Percentiles rank a stretch among this genome's conserved stretches.
These are phyloP conservation scores for Psittacula cyanocephala DNA, from an alignment of 2,113 vertebrate genomes.

Conservation along the genomic window DNA sequence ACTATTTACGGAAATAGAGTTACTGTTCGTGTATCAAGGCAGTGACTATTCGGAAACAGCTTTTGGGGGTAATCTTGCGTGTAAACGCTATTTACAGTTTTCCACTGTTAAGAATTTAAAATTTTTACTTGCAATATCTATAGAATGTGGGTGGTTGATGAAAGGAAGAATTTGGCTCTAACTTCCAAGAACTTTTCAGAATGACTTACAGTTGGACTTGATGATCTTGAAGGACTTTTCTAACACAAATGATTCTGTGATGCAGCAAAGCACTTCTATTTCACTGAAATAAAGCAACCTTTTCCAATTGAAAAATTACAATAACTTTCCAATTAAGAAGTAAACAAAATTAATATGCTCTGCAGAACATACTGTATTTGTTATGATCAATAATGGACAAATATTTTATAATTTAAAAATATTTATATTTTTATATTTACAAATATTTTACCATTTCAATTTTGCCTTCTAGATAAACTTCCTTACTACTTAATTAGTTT, in stretches of 20 bases:
- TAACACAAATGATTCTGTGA: not conserved
- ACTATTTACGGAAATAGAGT: not conserved
- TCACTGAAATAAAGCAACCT: not conserved
- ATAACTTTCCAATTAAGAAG: not conserved
- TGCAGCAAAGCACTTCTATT: not conserved
- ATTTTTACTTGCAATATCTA: not conserved
- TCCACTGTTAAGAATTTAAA: not conserved
- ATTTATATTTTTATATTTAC: no score
- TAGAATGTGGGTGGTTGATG: not conserved
- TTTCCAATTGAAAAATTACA: not conserved
- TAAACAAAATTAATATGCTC: not conserved
- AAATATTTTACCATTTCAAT: not conserved
- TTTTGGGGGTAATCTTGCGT: not conserved
- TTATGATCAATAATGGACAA: not conserved
- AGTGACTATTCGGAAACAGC: not conserved
- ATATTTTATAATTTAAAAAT: not conserved
- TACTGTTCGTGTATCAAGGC: not conserved
- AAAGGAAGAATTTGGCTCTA: not conserved
- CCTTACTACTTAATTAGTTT: not conserved
- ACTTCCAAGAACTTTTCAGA: not conserved
- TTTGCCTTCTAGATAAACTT: not conserved
- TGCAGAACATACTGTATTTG: not conserved
- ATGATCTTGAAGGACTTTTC: not conserved
- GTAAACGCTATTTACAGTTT: not conserved
- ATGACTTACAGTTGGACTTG: not conserved